Evolutionary conservation across 2,888 invertebrate species (phyloP).

Genomic region (Macrosiphum euphorbiae): DNA sequence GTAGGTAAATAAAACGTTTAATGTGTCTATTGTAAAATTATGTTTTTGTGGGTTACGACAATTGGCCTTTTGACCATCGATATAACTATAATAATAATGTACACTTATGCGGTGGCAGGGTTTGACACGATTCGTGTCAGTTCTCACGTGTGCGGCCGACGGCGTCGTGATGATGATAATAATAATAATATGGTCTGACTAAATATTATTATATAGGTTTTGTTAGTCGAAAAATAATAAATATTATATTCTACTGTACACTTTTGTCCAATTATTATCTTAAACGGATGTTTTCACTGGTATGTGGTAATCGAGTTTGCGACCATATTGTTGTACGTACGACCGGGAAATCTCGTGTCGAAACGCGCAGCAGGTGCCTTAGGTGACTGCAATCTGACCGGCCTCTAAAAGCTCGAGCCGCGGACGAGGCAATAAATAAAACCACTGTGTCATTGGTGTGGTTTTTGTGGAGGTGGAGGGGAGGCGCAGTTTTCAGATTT

Average conservation of each 20-base stretch:
- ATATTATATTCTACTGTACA: neutral
- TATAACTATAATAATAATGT: neutral
- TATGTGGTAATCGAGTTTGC: neutral
- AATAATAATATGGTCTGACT: neutral
- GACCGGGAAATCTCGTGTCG: neutral
- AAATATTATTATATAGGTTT: neutral
- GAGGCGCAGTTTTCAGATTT: conserved; percentile 7
- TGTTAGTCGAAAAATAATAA: neutral
- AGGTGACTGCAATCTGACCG: neutral
- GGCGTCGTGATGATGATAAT: no score
- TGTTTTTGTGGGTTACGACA: no score
- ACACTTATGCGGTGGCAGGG: neutral
- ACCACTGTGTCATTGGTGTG: neutral
- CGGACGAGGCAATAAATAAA: conserved; percentile 38
- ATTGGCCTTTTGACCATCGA: no score
- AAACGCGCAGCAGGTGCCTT: conserved; percentile 38
- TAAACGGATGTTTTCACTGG: neutral
- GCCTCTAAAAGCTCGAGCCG: neutral
- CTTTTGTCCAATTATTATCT: no score
- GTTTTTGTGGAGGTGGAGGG: neutral
- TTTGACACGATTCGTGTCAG: neutral
- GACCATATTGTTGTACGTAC: neutral
- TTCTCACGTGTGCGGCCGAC: neutral
- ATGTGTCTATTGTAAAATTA: no score
- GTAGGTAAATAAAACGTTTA: no score